phyloP scores from a whole-genome alignment of 2,797 vertebrate species.

The Sebastes hubbsi region DNA sequence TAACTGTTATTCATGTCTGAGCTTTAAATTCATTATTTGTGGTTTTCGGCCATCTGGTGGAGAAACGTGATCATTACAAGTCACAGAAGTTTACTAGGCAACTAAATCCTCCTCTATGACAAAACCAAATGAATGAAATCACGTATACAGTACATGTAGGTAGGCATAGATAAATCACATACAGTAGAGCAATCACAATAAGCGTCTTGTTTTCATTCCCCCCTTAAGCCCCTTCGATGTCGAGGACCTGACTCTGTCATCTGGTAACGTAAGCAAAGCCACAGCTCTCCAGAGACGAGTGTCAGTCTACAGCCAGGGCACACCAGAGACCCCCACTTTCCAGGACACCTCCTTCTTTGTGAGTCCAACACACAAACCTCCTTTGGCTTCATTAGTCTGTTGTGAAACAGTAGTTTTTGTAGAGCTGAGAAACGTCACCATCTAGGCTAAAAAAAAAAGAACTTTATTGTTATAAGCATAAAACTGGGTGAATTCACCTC shows the following conservation, averaged over 20 bases:
- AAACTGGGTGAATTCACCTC: neutral
- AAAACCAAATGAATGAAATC: neutral
- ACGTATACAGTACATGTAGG: neutral
- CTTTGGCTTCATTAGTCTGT: neutral
- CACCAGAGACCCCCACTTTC: constrained; percentile 95
- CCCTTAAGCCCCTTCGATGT: constrained; percentile 93
- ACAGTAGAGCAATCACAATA: neutral
- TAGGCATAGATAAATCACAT: neutral
- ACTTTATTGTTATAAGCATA: neutral
- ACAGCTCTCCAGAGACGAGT: constrained; percentile 94
- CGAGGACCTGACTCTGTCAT: constrained; percentile 92
- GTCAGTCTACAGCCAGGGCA: constrained; percentile 97
- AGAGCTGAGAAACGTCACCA: neutral
- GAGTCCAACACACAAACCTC: constrained; percentile 74
- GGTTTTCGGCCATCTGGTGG: constrained; percentile 60
- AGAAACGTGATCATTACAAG: neutral
- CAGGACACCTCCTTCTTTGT: constrained; percentile 97
- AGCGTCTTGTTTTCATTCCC: neutral
- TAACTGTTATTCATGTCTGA: neutral
- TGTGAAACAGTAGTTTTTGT: neutral
- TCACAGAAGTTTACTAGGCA: neutral
- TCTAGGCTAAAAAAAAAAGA: neutral
- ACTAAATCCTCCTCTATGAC: neutral
- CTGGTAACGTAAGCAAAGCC: constrained; percentile 91
- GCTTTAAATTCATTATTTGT: neutral